A percentile compares a stretch with the other conserved stretches of the same genome.
Conservation (phyloP, 1,140 invertebrate species). For the Homarus americanus region DNA sequence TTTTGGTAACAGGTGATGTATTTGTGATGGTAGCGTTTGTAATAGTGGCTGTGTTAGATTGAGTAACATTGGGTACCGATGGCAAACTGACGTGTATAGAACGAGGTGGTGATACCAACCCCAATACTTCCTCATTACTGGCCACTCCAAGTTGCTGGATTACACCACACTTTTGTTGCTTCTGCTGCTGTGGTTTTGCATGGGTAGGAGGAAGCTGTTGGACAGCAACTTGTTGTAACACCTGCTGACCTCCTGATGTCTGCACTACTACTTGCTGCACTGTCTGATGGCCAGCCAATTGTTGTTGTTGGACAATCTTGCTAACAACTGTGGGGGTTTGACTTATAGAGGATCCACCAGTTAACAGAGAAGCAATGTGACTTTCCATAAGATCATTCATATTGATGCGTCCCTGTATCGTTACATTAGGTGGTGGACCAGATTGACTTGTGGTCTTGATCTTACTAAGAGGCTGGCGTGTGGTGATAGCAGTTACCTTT, state of each 20-base stretch:
- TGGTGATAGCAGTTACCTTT: conserved; percentile 74
- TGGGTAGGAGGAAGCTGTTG: conserved; percentile 53
- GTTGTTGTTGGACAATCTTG: conserved; percentile 71
- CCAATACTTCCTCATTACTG: conserved; percentile 48
- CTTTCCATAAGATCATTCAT: conserved; percentile 75
- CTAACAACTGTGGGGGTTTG: conserved; percentile 62
- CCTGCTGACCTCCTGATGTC: conserved; percentile 56
- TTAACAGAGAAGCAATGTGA: conserved; percentile 72
- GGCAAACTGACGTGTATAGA: conserved; percentile 34
- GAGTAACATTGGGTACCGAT: neutral
- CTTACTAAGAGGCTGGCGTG: conserved; percentile 71
- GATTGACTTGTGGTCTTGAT: conserved; percentile 55
- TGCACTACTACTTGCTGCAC: conserved; percentile 72
- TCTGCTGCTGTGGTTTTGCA: conserved; percentile 49
- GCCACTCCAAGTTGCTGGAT: conserved; percentile 48
- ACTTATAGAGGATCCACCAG: conserved; percentile 51
- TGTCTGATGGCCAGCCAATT: conserved; percentile 46
- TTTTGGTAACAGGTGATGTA: conserved; percentile 1
- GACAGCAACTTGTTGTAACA: conserved; percentile 62
- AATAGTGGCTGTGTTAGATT: conserved; percentile 3
- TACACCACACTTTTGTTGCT: conserved; percentile 59
- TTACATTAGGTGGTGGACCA: conserved; percentile 74
- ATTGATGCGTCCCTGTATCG: conserved; percentile 74
- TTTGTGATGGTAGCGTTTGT: conserved; percentile 15
- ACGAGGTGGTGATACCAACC: conserved; percentile 4